phyloP scores from a whole-genome alignment of 1,140 invertebrate genomes.

The Epicauta chinensis region DNA sequence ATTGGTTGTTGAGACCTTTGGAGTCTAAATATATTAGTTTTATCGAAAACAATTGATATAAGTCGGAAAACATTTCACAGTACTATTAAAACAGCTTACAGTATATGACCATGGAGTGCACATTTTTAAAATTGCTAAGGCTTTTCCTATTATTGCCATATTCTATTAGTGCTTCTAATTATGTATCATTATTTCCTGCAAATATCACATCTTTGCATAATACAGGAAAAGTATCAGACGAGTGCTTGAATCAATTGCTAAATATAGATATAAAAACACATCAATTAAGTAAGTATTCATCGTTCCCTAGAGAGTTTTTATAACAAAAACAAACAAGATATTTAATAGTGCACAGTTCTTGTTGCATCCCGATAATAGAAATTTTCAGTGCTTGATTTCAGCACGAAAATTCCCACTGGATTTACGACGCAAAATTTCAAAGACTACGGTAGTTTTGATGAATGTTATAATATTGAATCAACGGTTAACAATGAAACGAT shows the following conservation, averaged over 20 bases:
- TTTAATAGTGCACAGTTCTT: too few species aligned
- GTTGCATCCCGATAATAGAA: too few species aligned
- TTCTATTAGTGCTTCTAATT: constrained; percentile 4
- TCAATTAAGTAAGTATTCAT: constrained; percentile 10
- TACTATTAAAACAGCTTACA: too few species aligned
- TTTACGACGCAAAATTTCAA: not conserved
- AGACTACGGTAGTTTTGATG: constrained; percentile 2
- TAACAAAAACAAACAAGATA: too few species aligned
- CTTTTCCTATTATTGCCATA: not conserved
- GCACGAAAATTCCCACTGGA: not conserved
- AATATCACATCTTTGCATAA: not conserved
- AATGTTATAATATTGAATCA: constrained; percentile 5
- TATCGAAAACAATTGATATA: too few species aligned
- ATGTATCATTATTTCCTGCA: not conserved
- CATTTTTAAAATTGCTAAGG: too few species aligned
- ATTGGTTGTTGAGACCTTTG: too few species aligned
- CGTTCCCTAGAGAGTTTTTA: too few species aligned
- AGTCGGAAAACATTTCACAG: too few species aligned
- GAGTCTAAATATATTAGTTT: too few species aligned
- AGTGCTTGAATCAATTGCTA: not conserved
- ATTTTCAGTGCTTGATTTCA: not conserved
- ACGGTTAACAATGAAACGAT: not conserved
- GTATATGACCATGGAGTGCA: too few species aligned
- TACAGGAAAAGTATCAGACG: not conserved
- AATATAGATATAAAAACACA: not conserved